These are phyloP conservation scores for Pegoplata infirma DNA, from an alignment of 2,888 invertebrate genomes.

Conservation along the genomic window DNA sequence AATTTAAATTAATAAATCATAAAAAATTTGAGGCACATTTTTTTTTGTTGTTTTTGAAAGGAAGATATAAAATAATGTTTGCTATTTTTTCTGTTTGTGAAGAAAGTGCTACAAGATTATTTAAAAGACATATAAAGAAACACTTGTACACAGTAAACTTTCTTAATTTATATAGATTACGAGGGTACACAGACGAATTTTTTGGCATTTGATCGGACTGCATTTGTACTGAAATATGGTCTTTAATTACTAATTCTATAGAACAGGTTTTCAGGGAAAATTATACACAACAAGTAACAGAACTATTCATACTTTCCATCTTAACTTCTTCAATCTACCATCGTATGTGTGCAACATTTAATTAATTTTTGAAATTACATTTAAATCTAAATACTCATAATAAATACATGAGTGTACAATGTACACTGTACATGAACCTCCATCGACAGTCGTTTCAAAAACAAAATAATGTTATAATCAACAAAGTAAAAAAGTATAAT, in stretches of 20 bases:
- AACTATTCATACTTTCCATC: neutral
- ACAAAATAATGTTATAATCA: neutral
- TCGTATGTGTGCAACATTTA: neutral
- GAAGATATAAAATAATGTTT: too few relatives aligned
- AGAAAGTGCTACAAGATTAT: slow-evolving; percentile 17
- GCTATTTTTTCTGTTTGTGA: neutral
- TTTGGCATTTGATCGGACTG: too few relatives aligned
- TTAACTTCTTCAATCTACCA: neutral
- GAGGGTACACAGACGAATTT: too few relatives aligned
- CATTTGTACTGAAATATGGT: too few relatives aligned
- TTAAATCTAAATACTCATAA: neutral
- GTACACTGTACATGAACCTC: too few relatives aligned
- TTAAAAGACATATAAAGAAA: slow-evolving; percentile 30
- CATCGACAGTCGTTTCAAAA: slow-evolving; percentile 1
- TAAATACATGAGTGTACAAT: too few relatives aligned
- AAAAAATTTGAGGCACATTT: neutral
- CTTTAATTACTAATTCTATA: too few relatives aligned
- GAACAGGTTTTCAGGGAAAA: too few relatives aligned
- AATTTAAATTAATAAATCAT: neutral
- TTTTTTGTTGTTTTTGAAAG: too few relatives aligned
- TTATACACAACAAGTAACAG: too few relatives aligned
- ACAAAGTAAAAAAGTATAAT: neutral
- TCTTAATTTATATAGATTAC: neutral
- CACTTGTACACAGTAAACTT: neutral
- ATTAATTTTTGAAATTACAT: neutral